Conservation (phyloP, 2,113 vertebrate species). For the Taurulus bubalis region DNA sequence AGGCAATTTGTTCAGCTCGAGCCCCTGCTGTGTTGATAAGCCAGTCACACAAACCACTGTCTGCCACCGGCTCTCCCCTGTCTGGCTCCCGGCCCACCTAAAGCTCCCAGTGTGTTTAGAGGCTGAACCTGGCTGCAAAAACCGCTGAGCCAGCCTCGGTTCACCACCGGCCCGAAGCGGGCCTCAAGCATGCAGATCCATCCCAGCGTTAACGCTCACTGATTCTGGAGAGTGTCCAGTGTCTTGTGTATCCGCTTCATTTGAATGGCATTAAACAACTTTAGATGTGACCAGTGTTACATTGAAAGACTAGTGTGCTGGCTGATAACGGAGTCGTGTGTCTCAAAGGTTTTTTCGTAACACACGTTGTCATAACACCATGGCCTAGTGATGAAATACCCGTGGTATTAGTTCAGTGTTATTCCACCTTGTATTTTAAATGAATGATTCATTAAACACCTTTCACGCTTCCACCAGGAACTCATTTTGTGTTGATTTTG, state of each 20-base stretch:
- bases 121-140: constrained; percentile 19
- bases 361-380: background rate
- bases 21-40: constrained; percentile 48
- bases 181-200: background rate
- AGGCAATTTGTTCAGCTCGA: constrained; percentile 43
- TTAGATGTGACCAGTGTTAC: background rate
- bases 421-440: background rate
- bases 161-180: constrained; percentile 1
- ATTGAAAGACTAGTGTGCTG: background rate
- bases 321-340: background rate
- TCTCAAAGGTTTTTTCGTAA: background rate
- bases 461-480: no score
- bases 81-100: background rate
- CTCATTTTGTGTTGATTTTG: background rate
- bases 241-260: background rate
- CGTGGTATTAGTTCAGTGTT: background rate
- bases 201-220: background rate
- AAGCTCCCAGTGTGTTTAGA: constrained; percentile 13
- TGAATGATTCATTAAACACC: background rate
- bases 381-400: background rate
- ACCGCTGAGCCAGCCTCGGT: constrained; percentile 1
- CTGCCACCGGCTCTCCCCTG: background rate
- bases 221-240: background rate
- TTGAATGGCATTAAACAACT: background rate
- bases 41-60: constrained; percentile 36